A percentile compares a stretch with the other conserved stretches of the same genome.
phyloP scores from a whole-genome alignment of 30 jellyfish, hydroid and myxozoan species.

The Rhopilema esculentum region DNA sequence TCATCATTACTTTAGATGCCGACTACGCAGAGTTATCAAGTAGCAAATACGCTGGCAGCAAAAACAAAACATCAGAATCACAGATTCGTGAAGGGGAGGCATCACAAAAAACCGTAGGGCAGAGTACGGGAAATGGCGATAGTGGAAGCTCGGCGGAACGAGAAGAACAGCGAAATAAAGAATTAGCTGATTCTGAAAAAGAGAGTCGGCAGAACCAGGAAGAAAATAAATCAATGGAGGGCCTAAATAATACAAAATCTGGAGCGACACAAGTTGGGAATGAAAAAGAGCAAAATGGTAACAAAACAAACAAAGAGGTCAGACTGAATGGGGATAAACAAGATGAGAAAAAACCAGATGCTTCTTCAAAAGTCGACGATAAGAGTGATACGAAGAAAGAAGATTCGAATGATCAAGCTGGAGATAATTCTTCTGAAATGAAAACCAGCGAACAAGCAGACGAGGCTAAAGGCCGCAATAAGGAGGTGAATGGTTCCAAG shows the following conservation, averaged over 20 bases:
- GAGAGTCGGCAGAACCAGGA: neutral
- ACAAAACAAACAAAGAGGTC: neutral
- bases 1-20: too few species aligned
- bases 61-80: neutral
- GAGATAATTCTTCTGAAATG: neutral
- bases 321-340: neutral
- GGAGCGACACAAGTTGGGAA: neutral
- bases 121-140: neutral
- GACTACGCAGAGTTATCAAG: slow-evolving; percentile 4
- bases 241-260: neutral
- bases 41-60: too few species aligned
- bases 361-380: neutral
- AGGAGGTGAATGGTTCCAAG: too few species aligned
- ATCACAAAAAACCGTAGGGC: neutral
- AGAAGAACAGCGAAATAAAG: neutral
- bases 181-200: neutral
- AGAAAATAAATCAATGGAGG: neutral
- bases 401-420: neutral
- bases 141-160: neutral
- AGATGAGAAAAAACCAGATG: neutral
- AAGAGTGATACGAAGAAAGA: neutral
- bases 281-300: neutral
- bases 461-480: neutral
- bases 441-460: neutral
- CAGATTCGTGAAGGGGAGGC: neutral